Conservation (phyloP, 1,140 invertebrate species). For the Drosophila santomea region DNA sequence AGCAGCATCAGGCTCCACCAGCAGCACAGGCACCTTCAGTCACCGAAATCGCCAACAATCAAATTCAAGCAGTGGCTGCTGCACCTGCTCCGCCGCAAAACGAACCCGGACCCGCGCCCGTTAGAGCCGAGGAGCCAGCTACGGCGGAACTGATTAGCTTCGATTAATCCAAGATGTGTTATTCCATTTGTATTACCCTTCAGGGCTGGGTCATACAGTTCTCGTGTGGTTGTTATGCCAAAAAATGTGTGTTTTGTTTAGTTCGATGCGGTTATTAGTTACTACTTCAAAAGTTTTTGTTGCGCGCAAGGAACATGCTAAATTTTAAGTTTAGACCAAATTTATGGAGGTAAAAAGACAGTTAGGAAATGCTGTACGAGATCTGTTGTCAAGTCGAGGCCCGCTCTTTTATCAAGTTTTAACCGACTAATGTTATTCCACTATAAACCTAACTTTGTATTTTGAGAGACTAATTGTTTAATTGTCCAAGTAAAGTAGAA, state of each 20-base stretch:
- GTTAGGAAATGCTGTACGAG: constrained; percentile 3
- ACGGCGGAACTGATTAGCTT: constrained; percentile 90
- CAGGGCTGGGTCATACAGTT: constrained; percentile 20
- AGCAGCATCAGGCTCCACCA: constrained; percentile 68
- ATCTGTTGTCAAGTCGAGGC: constrained; percentile 17
- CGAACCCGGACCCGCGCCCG: constrained; percentile 66
- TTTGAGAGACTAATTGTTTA: background rate
- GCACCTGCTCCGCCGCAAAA: constrained; percentile 84
- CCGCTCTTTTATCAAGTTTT: constrained; percentile 39
- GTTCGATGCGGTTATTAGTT: constrained; percentile 37
- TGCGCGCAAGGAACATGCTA: background rate
- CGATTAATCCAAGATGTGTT: constrained; percentile 85
- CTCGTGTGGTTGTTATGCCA: constrained; percentile 22
- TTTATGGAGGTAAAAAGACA: constrained; percentile 6
- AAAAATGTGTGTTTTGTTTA: constrained; percentile 18
- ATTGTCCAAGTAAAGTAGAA: background rate
- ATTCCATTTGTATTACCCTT: constrained; percentile 13
- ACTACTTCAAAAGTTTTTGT: constrained; percentile 24
- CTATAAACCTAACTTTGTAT: constrained; percentile 22
- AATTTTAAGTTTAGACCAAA: constrained; percentile 14
- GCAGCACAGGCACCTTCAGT: constrained; percentile 77
- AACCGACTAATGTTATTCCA: constrained; percentile 44
- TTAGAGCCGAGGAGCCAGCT: constrained; percentile 85
- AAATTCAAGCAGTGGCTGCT: constrained; percentile 68
- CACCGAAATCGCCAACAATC: constrained; percentile 45